Percentiles rank a stretch among this genome's conserved stretches.
Conservation (phyloP, 2,797 vertebrate genomes). For the Gouania willdenowi region DNA sequence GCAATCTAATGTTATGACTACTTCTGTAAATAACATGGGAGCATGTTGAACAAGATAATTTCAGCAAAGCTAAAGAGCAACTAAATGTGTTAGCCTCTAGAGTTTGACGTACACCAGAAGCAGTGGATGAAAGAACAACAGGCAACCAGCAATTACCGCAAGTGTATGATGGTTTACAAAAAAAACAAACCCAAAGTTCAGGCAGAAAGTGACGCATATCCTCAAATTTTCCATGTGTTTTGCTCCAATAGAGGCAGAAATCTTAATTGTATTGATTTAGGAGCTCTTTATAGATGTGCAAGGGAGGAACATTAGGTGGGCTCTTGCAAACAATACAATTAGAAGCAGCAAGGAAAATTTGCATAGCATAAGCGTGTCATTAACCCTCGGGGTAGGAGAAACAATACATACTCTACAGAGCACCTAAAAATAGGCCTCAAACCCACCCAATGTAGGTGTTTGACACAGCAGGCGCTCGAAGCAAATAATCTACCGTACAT, state of each 20-base stretch:
- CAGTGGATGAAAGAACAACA: too few species aligned
- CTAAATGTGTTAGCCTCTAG: too few species aligned
- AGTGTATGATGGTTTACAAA: too few species aligned
- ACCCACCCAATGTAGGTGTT: constrained; percentile 53
- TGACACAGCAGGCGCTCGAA: constrained; percentile 26
- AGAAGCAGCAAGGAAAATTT: constrained; percentile 58
- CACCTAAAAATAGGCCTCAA: constrained; percentile 61
- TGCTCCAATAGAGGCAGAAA: constrained; percentile 13
- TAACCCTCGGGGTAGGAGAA: constrained; percentile 57
- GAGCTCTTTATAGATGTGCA: constrained; percentile 53
- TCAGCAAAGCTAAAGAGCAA: too few species aligned
- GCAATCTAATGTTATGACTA: too few species aligned
- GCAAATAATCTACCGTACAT: constrained; percentile 48
- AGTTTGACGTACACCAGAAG: too few species aligned
- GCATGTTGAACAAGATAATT: too few species aligned
- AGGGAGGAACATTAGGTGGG: constrained; percentile 58
- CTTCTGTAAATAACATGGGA: too few species aligned
- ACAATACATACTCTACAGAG: constrained; percentile 57
- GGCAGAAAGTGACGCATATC: not conserved
- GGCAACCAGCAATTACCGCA: too few species aligned
- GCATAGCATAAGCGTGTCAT: constrained; percentile 63
- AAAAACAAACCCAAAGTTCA: not conserved
- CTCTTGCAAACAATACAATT: constrained; percentile 59
- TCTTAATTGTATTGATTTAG: constrained; percentile 31
- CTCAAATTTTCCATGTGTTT: constrained; percentile 24